Evolutionary conservation across 1,140 invertebrate genomes (phyloP).

Genomic region (Reticulitermes speratus): DNA sequence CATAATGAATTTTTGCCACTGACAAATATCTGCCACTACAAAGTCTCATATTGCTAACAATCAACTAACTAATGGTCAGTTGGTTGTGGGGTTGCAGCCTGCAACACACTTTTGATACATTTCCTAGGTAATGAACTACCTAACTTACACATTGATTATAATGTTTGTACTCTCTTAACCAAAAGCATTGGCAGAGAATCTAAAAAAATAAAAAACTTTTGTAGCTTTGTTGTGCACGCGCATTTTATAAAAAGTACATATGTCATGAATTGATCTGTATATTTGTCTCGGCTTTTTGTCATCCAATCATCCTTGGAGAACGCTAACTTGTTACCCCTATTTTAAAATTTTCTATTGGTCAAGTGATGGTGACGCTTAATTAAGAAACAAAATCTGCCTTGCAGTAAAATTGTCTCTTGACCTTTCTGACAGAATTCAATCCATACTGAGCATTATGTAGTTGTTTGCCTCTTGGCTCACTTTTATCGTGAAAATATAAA

Average conservation of each 20-base stretch:
- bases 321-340: constrained; percentile 9
- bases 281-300: constrained; percentile 23
- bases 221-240: constrained; percentile 33
- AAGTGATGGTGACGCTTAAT: constrained; percentile 24
- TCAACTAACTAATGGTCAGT: background rate
- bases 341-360: constrained; percentile 18
- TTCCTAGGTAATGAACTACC: constrained; percentile 26
- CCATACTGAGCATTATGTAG: background rate
- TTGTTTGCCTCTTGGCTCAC: background rate
- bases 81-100: background rate
- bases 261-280: constrained; percentile 26
- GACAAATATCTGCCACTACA: constrained; percentile 23
- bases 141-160: constrained; percentile 28
- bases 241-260: constrained; percentile 33
- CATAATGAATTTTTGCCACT: constrained; percentile 33
- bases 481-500: constrained; percentile 23
- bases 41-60: constrained; percentile 17
- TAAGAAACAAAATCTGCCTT: constrained; percentile 26
- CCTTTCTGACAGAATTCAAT: constrained; percentile 12
- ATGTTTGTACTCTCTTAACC: constrained; percentile 22
- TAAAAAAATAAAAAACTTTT: constrained; percentile 28
- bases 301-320: constrained; percentile 24
- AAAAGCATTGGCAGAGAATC: constrained; percentile 33
- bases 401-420: constrained; percentile 14
- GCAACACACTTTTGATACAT: constrained; percentile 30